Conservation (phyloP, 2,888 invertebrate species). For the Flexamia atlantica region DNA sequence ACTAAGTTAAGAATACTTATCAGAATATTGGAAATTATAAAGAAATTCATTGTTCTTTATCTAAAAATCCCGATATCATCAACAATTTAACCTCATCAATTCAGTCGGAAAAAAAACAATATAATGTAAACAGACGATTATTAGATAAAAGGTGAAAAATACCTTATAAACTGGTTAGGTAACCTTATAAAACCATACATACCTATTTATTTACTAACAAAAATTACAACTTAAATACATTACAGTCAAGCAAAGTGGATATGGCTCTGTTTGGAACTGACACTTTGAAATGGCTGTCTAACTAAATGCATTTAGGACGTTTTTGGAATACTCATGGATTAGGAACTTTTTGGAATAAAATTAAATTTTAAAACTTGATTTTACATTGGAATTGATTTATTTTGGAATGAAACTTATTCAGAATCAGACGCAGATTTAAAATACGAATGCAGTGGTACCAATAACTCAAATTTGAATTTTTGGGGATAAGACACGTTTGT, state of each 20-base stretch:
- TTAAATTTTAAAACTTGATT: not conserved
- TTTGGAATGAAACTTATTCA: slow-evolving; percentile 19
- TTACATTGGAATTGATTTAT: not conserved
- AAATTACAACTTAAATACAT: not conserved
- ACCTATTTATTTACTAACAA: not conserved
- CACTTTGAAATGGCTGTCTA: not conserved
- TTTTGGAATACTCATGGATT: slow-evolving; percentile 36
- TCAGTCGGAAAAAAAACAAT: not conserved
- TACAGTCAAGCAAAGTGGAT: not conserved
- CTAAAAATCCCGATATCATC: too few relatives aligned
- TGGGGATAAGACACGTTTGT: not conserved
- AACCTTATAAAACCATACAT: not conserved
- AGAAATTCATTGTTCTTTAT: too few relatives aligned
- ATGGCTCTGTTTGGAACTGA: not conserved
- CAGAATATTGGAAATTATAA: too few relatives aligned
- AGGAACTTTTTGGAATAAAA: slow-evolving; percentile 25
- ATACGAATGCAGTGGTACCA: not conserved
- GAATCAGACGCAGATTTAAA: not conserved
- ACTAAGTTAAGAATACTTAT: too few relatives aligned
- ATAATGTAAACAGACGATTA: not conserved
- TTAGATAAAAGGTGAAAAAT: not conserved
- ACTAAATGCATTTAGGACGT: not conserved
- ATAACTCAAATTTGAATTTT: slow-evolving; percentile 45
- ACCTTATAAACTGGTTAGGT: not conserved
- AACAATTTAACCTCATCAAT: not conserved